Evolutionary conservation across 2,888 invertebrate species (phyloP), one percentile per base, ranked within the genome.

Genomic region (Drosophila prostipennis): DNA sequence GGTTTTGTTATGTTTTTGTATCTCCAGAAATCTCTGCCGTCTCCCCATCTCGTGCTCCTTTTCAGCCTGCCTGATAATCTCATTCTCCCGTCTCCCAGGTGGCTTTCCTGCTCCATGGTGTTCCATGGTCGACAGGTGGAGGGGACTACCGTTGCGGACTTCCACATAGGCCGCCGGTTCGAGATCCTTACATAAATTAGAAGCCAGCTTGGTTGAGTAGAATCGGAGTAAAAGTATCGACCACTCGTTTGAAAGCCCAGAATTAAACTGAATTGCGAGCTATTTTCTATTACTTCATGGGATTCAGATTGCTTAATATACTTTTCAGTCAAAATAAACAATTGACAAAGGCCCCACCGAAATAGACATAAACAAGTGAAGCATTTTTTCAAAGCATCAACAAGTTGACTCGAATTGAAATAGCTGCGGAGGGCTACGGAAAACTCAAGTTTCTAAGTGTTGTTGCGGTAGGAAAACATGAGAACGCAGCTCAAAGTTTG

Each of bases 121-220:
- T 16, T 78, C 78, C 53, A 52, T 49, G 13, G 14, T 5, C 11
- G 34, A 5, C 0, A 39, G n/a, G 11, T 55, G 55, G 11, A 40
- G 6, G 0, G 36, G 42, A 36, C 26, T 63, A 39, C 52, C 55
- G 39, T 36, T 68, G 46, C 53, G 19, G 26, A 82, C 45, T 63
- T 85, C 83, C 59, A 72, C 72, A 43, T 16, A 85, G 53, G 86
- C 80, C 43, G 74, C 81, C 11, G 82, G 67, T 36, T 85, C 79
- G 6, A 72, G 46, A 13, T 57, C 40, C 6, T 71, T 19, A 57
- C 75, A 53, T 34, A 23, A 32, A 26, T 57, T 3, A 14, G 32
- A 65, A 23, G 64, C 74, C 73, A 81, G 67, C 55, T 60, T 72
- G 42, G 55, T 43, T 52, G 68, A 37, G 32, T 19, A 19, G 42